Conservation (phyloP, 2,797 vertebrate genomes). For the Eremophila alpestris region DNA sequence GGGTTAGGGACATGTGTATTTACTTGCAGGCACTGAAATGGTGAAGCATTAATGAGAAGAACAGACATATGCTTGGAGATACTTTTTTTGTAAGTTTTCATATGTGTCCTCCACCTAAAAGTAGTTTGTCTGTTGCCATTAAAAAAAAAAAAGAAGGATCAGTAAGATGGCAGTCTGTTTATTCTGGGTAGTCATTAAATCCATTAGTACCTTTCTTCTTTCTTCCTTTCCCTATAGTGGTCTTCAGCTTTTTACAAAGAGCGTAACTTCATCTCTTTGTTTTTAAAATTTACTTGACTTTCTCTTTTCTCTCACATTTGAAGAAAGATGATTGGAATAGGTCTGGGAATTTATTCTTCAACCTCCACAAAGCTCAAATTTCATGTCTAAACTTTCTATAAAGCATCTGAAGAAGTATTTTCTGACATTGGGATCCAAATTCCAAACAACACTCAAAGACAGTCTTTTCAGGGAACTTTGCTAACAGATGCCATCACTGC, state of each 20-base stretch:
- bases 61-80: neutral
- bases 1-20: neutral
- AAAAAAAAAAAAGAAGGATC: neutral
- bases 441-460: neutral
- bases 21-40: neutral
- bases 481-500: neutral
- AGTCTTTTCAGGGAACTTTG: neutral
- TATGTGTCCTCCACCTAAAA: neutral
- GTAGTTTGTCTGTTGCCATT: neutral
- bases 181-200: neutral
- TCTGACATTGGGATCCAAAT: neutral
- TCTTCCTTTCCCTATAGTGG: neutral
- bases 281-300: neutral
- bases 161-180: neutral
- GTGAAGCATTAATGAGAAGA: neutral
- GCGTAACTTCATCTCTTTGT: neutral
- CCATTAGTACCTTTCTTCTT: neutral
- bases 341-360: neutral
- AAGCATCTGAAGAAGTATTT: neutral
- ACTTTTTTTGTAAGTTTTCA: neutral
- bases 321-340: neutral
- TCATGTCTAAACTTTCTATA: neutral
- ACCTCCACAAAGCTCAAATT: neutral
- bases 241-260: neutral
- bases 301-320: neutral